A percentile compares a stretch with the other conserved stretches of the same genome.
These are phyloP conservation scores for Holocentrus rufus DNA, from an alignment of 2,797 vertebrate genomes.

Conservation along the genomic window DNA sequence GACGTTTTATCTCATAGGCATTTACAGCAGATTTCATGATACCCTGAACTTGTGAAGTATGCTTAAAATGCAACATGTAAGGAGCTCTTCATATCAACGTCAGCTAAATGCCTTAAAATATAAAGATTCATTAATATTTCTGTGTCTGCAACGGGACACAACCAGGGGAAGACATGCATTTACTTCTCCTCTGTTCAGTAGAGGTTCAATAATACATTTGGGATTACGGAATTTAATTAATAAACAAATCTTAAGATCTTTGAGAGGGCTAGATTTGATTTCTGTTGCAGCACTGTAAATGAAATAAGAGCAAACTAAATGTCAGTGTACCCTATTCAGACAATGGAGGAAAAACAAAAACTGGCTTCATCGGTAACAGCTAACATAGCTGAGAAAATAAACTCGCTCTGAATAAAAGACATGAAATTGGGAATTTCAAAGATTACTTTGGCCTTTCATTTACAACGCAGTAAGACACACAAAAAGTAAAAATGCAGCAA, in stretches of 20 bases:
- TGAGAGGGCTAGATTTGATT: neutral
- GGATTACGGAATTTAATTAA: neutral
- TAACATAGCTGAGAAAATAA: constrained; percentile 35
- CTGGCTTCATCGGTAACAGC: constrained; percentile 33
- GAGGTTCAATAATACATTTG: neutral
- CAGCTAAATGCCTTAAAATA: no score
- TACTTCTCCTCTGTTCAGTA: neutral
- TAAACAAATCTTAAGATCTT: neutral
- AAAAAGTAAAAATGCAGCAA: constrained; percentile 9
- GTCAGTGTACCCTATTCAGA: constrained; percentile 45
- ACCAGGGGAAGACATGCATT: neutral
- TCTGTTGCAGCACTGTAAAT: neutral
- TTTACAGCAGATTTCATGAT: neutral
- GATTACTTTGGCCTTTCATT: neutral
- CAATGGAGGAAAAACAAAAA: constrained; percentile 69
- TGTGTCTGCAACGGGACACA: neutral
- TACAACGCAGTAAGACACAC: neutral
- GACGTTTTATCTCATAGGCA: neutral
- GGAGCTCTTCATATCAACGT: no score
- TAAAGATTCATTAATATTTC: no score
- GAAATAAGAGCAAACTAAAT: constrained; percentile 45
- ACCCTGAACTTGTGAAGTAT: neutral
- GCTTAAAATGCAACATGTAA: neutral
- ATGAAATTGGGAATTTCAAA: neutral
- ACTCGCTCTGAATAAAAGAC: constrained; percentile 12